Conservation (phyloP, 2,888 invertebrate genomes). For the Andrena hattorfiana region DNA sequence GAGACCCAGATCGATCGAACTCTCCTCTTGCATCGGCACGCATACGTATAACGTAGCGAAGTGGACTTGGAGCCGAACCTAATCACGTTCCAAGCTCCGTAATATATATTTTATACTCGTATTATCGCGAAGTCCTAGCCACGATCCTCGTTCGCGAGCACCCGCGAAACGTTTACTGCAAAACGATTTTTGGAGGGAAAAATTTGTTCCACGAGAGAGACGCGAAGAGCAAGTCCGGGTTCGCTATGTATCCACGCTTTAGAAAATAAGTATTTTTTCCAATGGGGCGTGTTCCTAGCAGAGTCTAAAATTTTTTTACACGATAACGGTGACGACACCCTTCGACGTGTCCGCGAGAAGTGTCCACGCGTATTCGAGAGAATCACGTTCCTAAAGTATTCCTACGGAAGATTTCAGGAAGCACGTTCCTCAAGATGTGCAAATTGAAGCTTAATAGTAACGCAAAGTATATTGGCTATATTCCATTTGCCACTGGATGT, state of each 20-base stretch:
- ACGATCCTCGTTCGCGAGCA: slow-evolving; percentile 28
- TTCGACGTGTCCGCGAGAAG: slow-evolving; percentile 54
- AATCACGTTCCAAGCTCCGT: slow-evolving; percentile 53
- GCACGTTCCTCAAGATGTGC: slow-evolving; percentile 61
- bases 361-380: slow-evolving; percentile 55
- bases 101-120: slow-evolving; percentile 80
- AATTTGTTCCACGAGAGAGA: slow-evolving; percentile 27
- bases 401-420: slow-evolving; percentile 56
- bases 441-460: slow-evolving; percentile 45
- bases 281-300: slow-evolving; percentile 71
- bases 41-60: slow-evolving; percentile 53
- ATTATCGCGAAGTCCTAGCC: slow-evolving; percentile 49
- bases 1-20: slow-evolving; percentile 43
- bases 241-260: slow-evolving; percentile 55
- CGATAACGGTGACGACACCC: slow-evolving; percentile 31
- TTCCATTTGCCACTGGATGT: slow-evolving; percentile 60
- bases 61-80: slow-evolving; percentile 42
- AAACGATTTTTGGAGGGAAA: slow-evolving; percentile 33
- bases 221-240: slow-evolving; percentile 42
- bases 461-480: slow-evolving; percentile 57
- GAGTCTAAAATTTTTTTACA: slow-evolving; percentile 71
- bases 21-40: slow-evolving; percentile 50
- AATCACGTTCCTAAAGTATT: slow-evolving; percentile 63
- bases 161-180: slow-evolving; percentile 35
- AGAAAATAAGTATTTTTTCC: slow-evolving; percentile 66